phyloP scores from a whole-genome alignment of 2,888 invertebrate genomes.

The Nebria brevicollis region DNA sequence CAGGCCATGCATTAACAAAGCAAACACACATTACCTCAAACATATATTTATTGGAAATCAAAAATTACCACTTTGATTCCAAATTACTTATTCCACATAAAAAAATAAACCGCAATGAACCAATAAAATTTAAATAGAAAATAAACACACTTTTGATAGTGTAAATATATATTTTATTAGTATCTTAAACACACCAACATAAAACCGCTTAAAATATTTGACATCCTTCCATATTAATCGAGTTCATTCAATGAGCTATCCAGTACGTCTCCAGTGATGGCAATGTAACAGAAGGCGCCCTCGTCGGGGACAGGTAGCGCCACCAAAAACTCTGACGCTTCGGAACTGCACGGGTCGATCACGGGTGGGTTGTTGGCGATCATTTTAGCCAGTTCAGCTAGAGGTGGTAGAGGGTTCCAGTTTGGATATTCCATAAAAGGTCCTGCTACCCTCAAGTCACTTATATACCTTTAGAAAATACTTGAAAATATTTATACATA shows the following conservation, averaged over 20 bases:
- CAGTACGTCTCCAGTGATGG: constrained; percentile 65
- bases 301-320: constrained; percentile 65
- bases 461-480: constrained; percentile 57
- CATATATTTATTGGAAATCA: too few relatives aligned
- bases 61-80: too few relatives aligned
- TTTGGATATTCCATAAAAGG: constrained; percentile 65
- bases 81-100: too few relatives aligned
- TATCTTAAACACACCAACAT: too few relatives aligned
- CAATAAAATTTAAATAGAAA: too few relatives aligned
- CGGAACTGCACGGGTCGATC: constrained; percentile 63
- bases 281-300: constrained; percentile 68
- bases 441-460: constrained; percentile 63
- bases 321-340: constrained; percentile 64
- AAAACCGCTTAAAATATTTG: too few relatives aligned
- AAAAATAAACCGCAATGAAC: too few relatives aligned
- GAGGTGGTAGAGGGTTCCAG: constrained; percentile 59
- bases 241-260: constrained; percentile 31
- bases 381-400: constrained; percentile 61
- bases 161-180: too few relatives aligned
- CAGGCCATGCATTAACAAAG: neutral
- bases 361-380: constrained; percentile 61
- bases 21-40: neutral
- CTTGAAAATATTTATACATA: too few relatives aligned
- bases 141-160: too few relatives aligned
- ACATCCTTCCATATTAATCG: constrained; percentile 6